Evolutionary conservation across 2,888 invertebrate species (phyloP).

Genomic region (Tiphia femorata): DNA sequence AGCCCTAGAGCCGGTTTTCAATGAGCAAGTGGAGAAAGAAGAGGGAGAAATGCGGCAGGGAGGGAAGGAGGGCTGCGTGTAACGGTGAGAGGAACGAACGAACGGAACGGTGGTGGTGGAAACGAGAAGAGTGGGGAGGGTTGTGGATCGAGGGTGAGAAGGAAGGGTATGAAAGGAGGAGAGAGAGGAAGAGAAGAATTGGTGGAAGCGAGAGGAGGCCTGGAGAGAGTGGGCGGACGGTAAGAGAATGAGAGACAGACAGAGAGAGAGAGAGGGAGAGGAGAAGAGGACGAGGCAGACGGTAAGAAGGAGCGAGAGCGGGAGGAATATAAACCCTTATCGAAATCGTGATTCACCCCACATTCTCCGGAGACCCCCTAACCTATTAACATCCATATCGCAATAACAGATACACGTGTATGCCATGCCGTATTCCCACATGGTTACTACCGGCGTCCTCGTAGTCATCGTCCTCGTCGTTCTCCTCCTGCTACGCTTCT

Average conservation of each 20-base stretch:
- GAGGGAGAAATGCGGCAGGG: slow-evolving; percentile 39
- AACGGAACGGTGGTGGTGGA: slow-evolving; percentile 13
- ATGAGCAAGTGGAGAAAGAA: slow-evolving; percentile 43
- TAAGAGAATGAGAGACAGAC: slow-evolving; percentile 11
- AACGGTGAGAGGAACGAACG: slow-evolving; percentile 30
- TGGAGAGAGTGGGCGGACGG: slow-evolving; percentile 22
- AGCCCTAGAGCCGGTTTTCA: slow-evolving; percentile 53
- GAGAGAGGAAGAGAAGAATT: slow-evolving; percentile 5
- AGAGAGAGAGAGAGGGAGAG: slow-evolving; percentile 22
- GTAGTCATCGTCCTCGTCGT: slow-evolving; percentile 27
- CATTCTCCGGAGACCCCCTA: slow-evolving; percentile 64
- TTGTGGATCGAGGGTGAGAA: slow-evolving; percentile 1
- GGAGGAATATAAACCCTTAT: slow-evolving; percentile 61
- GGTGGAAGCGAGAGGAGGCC: slow-evolving; percentile 13
- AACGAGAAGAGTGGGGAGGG: slow-evolving; percentile 11
- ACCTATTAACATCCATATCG: slow-evolving; percentile 68
- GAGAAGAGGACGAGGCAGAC: slow-evolving; percentile 18
- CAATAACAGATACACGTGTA: slow-evolving; percentile 61
- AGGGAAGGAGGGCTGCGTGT: no score
- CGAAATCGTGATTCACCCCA: slow-evolving; percentile 64
- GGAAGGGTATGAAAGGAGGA: slow-evolving; percentile 3
- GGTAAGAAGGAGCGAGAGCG: slow-evolving; percentile 37
- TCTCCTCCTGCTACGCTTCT: slow-evolving; percentile 7
- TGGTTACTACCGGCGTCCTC: slow-evolving; percentile 27
- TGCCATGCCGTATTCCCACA: slow-evolving; percentile 37